These are phyloP conservation scores for Megalopta genalis DNA, from an alignment of 1,140 invertebrate species.

Conservation along the genomic window DNA sequence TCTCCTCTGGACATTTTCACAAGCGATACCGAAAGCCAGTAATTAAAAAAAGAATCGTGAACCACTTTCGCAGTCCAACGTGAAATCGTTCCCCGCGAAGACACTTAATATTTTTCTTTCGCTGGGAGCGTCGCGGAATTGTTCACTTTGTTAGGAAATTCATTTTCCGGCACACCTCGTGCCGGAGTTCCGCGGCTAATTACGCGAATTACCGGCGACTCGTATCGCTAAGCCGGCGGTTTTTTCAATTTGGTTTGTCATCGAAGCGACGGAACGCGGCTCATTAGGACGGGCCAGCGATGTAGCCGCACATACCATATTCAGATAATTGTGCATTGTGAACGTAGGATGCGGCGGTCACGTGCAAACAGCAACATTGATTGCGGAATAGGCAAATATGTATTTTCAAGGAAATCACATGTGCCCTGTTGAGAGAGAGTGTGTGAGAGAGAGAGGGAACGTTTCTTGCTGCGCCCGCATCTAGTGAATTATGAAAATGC, in stretches of 20 bases:
- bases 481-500: not conserved
- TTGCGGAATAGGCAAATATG: conserved; percentile 38
- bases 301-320: conserved; percentile 1
- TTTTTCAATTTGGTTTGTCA: conserved; percentile 20
- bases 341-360: conserved; percentile 1
- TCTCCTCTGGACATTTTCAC: no score
- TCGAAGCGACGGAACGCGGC: not conserved
- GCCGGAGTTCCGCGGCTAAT: not conserved
- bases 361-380: conserved; percentile 41
- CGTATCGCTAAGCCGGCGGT: conserved; percentile 11
- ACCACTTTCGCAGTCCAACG: not conserved
- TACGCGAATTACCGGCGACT: conserved; percentile 30
- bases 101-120: not conserved
- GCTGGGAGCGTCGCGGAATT: not conserved
- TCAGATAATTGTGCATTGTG: conserved; percentile 27
- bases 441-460: no score
- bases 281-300: not conserved
- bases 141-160: conserved; percentile 1
- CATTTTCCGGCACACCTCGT: not conserved
- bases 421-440: not conserved
- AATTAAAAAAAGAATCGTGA: not conserved
- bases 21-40: not conserved
- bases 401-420: conserved; percentile 35
- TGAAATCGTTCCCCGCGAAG: not conserved
- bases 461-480: not conserved